Evolutionary conservation across 1,140 invertebrate species (phyloP).

Genomic region (Micrasema longulum): DNA sequence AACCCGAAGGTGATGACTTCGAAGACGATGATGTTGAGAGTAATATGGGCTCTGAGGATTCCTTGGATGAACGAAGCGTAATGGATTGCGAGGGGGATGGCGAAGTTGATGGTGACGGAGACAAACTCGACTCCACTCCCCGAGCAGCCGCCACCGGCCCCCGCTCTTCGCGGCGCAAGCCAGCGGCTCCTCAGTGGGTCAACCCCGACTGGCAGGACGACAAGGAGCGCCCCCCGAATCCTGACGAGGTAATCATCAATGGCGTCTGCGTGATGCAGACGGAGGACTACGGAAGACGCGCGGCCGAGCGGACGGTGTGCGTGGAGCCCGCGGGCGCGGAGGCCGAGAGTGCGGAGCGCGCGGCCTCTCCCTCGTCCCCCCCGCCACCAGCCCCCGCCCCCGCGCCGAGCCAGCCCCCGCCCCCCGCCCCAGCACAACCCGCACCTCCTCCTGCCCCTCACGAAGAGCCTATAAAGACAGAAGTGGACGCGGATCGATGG

Average conservation of each 20-base stretch:
- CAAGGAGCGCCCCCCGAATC: conserved; percentile 69
- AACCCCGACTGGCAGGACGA: conserved; percentile 91
- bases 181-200: conserved; percentile 96
- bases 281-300: conserved; percentile 75
- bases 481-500: conserved; percentile 65
- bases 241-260: conserved; percentile 88
- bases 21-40: conserved; percentile 81
- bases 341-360: conserved; percentile 69
- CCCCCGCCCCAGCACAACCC: conserved; percentile 54
- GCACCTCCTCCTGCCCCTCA: conserved; percentile 56
- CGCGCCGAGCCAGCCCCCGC: conserved; percentile 33
- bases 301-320: conserved; percentile 76
- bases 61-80: conserved; percentile 67
- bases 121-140: conserved; percentile 62
- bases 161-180: conserved; percentile 82
- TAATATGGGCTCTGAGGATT: conserved; percentile 83
- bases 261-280: conserved; percentile 92
- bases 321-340: conserved; percentile 78
- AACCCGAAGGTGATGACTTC: conserved; percentile 79
- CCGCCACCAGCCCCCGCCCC: conserved; percentile 52
- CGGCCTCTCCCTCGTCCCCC: conserved; percentile 65
- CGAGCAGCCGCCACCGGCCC: conserved; percentile 69
- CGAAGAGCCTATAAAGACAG: conserved; percentile 64
- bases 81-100: conserved; percentile 65
- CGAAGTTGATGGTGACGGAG: conserved; percentile 74